Percentiles rank a stretch among this genome's conserved stretches.
phyloP scores from a whole-genome alignment of 2,888 invertebrate genomes.

The Erebia ligea region DNA sequence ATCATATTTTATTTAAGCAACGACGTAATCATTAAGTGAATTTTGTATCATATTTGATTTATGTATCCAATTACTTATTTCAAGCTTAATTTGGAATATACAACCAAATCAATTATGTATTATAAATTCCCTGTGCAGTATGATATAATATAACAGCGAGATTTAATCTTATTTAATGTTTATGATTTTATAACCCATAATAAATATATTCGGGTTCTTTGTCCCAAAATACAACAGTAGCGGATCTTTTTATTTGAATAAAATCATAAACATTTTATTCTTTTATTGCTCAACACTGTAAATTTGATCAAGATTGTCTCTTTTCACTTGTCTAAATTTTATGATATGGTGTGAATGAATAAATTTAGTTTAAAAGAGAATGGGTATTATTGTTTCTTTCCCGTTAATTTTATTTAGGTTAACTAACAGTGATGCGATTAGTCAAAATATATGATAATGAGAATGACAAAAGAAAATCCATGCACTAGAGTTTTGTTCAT shows the following conservation, averaged over 20 bases:
- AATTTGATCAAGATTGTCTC: constrained; percentile 23
- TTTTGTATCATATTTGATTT: constrained; percentile 17
- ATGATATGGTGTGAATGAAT: constrained; percentile 28
- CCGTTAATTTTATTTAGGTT: constrained; percentile 32
- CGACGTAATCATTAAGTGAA: background rate
- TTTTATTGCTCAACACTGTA: constrained; percentile 17
- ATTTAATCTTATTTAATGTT: constrained; percentile 10
- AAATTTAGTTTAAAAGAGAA: constrained; percentile 26
- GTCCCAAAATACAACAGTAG: constrained; percentile 20
- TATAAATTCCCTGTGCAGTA: constrained; percentile 17
- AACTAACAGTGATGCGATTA: constrained; percentile 27
- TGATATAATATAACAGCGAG: background rate
- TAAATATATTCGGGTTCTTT: constrained; percentile 32
- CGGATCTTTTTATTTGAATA: constrained; percentile 12
- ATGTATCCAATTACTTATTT: constrained; percentile 17
- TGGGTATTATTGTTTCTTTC: constrained; percentile 13
- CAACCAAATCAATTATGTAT: constrained; percentile 30
- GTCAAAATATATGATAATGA: constrained; percentile 6
- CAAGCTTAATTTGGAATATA: constrained; percentile 6
- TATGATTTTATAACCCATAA: constrained; percentile 25
- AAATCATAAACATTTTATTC: constrained; percentile 22
- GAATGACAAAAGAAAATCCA: background rate
- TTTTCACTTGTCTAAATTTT: constrained; percentile 26
- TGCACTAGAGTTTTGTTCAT: background rate
- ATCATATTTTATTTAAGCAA: background rate